phyloP scores from a whole-genome alignment of 2,113 vertebrate genomes.

The Gallinago media region DNA sequence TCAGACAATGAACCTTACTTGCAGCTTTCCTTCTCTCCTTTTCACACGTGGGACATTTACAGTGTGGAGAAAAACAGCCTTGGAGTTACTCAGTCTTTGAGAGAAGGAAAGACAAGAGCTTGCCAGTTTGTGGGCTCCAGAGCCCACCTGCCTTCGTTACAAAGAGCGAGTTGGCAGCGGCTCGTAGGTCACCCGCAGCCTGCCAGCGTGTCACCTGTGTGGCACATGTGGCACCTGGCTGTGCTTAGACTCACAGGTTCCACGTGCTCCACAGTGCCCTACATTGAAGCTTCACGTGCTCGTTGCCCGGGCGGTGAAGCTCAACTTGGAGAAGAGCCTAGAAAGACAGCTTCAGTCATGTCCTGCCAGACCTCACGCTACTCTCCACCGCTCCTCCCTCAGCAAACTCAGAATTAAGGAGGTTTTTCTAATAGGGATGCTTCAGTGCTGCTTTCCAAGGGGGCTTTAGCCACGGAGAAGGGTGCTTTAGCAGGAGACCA shows the following conservation, averaged over 20 bases:
- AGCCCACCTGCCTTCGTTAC: not conserved
- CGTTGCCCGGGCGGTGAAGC: not conserved
- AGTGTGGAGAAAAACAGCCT: not conserved
- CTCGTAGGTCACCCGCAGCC: not conserved
- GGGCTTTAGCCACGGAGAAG: not conserved
- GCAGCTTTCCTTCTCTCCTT: not conserved
- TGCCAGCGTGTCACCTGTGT: not conserved
- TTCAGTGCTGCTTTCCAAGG: not conserved
- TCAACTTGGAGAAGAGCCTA: not conserved
- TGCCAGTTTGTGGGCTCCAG: not conserved
- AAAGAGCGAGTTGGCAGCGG: not conserved
- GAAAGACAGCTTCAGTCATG: not conserved
- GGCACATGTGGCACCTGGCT: not conserved
- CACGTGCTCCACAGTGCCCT: not conserved
- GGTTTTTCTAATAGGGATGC: not conserved
- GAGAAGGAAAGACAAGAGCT: not conserved
- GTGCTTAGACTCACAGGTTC: not conserved
- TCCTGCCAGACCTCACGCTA: fast-evolving
- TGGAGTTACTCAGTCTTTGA: not conserved
- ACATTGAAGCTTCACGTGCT: not conserved
- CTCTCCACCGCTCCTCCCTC: not conserved
- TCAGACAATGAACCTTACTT: not conserved
- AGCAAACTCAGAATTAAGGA: fast-evolving
- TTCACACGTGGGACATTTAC: not conserved
- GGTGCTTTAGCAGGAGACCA: not conserved